Conservation (phyloP, 2,113 vertebrate genomes). For the Abramis brama region DNA sequence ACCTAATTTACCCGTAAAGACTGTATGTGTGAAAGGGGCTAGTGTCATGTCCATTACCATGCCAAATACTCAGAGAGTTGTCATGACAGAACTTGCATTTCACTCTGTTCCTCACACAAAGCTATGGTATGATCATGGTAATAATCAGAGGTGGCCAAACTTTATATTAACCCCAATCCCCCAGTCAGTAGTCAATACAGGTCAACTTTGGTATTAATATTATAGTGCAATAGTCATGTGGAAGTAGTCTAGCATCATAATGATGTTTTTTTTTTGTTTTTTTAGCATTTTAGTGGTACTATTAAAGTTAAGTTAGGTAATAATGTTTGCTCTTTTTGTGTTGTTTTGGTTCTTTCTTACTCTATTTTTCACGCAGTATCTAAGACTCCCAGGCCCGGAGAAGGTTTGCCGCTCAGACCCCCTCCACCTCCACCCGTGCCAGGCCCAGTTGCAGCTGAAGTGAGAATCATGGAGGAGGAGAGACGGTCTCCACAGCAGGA, state of each 20-base stretch:
- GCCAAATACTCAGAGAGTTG: no score
- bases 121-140: neutral
- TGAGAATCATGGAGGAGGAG: slow-evolving; percentile 52
- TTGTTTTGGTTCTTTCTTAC: neutral
- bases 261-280: neutral
- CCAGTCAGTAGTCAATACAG: neutral
- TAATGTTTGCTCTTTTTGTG: neutral
- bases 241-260: no score
- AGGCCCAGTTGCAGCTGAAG: slow-evolving; percentile 14
- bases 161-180: no score
- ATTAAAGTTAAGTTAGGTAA: neutral
- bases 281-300: neutral
- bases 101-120: neutral
- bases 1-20: no score
- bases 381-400: slow-evolving; percentile 23
- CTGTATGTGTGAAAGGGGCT: no score
- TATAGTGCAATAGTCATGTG: neutral
- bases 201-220: neutral
- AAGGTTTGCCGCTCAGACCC: slow-evolving; percentile 7
- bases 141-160: neutral
- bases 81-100: neutral
- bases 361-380: neutral
- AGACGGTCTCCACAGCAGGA: neutral
- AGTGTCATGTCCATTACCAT: no score
- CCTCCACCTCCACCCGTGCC: slow-evolving; percentile 47